Percentiles rank a stretch among this genome's conserved stretches.
Conservation (phyloP, 2,888 invertebrate species). For the Argyresthia albistria region DNA sequence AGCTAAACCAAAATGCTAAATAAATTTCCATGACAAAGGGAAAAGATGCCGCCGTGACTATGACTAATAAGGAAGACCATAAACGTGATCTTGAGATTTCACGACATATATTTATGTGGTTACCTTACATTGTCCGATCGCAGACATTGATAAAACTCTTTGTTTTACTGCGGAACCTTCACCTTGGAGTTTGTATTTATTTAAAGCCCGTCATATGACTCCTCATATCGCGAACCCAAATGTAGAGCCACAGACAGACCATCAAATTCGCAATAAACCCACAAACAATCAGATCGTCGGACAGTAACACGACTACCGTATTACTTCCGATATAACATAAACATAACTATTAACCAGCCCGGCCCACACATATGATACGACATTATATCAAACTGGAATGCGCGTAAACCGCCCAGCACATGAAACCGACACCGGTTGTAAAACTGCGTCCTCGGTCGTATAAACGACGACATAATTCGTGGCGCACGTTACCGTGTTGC, state of each 20-base stretch:
- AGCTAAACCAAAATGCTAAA: too few relatives aligned
- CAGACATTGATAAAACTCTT: slow-evolving; percentile 12
- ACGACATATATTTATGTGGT: slow-evolving; percentile 4
- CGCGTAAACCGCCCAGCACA: slow-evolving; percentile 30
- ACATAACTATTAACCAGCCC: background rate
- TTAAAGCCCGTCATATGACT: too few relatives aligned
- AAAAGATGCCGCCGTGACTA: slow-evolving; percentile 1
- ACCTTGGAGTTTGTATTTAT: slow-evolving; percentile 10
- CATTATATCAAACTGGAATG: slow-evolving; percentile 21
- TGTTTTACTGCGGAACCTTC: slow-evolving; percentile 16
- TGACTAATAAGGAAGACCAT: slow-evolving; percentile 2
- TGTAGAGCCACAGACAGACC: too few relatives aligned
- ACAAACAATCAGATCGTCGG: too few relatives aligned
- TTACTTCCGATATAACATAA: background rate
- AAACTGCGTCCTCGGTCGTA: slow-evolving; percentile 35
- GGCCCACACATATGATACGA: slow-evolving; percentile 9
- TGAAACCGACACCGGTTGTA: slow-evolving; percentile 38
- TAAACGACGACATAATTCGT: slow-evolving; percentile 5
- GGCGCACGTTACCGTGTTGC: background rate
- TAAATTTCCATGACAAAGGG: background rate
- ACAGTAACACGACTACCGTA: background rate
- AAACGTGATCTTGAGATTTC: background rate
- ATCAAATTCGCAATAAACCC: too few relatives aligned
- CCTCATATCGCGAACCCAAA: too few relatives aligned
- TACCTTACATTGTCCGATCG: slow-evolving; percentile 21